Evolutionary conservation across 2,113 vertebrate genomes (phyloP).

Genomic region (Tachycineta bicolor): DNA sequence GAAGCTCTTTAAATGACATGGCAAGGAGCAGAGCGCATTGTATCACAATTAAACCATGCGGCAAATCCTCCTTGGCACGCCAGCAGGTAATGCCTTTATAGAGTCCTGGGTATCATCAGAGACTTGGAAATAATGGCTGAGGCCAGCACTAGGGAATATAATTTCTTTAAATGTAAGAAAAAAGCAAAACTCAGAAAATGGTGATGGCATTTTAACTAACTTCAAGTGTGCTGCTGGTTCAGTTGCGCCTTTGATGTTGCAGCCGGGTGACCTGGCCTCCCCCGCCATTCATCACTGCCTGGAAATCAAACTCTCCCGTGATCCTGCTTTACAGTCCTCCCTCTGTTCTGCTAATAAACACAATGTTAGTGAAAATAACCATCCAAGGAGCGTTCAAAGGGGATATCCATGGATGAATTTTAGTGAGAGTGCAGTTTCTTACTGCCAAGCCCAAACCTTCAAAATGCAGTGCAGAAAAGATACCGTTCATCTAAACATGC

Average conservation of each 20-base stretch:
- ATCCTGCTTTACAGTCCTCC: slow-evolving; percentile 44
- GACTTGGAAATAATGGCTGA: slow-evolving; percentile 26
- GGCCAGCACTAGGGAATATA: slow-evolving; percentile 17
- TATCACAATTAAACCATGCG: not conserved
- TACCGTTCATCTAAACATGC: not conserved
- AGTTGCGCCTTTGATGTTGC: slow-evolving; percentile 60
- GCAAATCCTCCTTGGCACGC: not conserved
- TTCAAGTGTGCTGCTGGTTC: slow-evolving; percentile 59
- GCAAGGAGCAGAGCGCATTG: rapidly evolving
- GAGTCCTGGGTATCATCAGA: not conserved
- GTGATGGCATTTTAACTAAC: slow-evolving; percentile 59
- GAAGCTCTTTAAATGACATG: not conserved
- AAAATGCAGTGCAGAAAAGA: not conserved
- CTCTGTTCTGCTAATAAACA: slow-evolving; percentile 66
- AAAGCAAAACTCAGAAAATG: slow-evolving; percentile 45
- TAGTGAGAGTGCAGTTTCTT: slow-evolving; percentile 35
- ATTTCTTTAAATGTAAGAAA: slow-evolving; percentile 61
- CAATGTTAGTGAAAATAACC: slow-evolving; percentile 48
- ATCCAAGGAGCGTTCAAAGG: slow-evolving; percentile 42
- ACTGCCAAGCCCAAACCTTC: not conserved
- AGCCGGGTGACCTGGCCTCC: slow-evolving; percentile 60
- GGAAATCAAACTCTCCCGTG: slow-evolving; percentile 37
- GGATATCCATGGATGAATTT: slow-evolving; percentile 39
- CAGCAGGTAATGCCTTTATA: not conserved
- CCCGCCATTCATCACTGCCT: slow-evolving; percentile 53